phyloP scores from a whole-genome alignment of 2,113 vertebrate genomes.

The Hippopotamus amphibius region DNA sequence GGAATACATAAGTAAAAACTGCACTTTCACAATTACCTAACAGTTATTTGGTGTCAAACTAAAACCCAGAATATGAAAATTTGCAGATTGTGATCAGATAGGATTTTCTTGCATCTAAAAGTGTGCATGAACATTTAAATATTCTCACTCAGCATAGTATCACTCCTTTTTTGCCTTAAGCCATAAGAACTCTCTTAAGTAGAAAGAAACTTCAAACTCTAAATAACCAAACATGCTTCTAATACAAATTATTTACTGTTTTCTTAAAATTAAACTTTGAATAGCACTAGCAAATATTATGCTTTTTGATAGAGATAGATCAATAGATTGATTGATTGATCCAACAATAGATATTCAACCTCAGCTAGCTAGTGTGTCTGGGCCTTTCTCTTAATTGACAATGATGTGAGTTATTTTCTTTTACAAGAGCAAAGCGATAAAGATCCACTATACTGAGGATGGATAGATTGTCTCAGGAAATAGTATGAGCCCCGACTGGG shows the following conservation, averaged over 20 bases:
- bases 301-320: neutral
- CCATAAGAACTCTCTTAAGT: neutral
- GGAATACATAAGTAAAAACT: conserved; percentile 72
- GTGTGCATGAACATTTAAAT: neutral
- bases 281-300: neutral
- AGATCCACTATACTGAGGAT: neutral
- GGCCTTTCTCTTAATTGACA: neutral
- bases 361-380: neutral
- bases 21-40: conserved; percentile 77
- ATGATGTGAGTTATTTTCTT: neutral
- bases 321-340: neutral
- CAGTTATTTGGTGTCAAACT: conserved; percentile 73
- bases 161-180: neutral
- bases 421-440: neutral
- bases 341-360: neutral
- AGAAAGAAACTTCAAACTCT: neutral
- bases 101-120: neutral
- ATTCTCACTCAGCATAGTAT: neutral
- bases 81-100: neutral
- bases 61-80: conserved; percentile 66
- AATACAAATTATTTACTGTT: neutral
- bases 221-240: neutral
- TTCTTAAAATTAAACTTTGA: neutral
- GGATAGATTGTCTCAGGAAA: neutral
- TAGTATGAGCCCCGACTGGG: fast-evolving